These are phyloP conservation scores for Latrodectus hesperus DNA, from an alignment of 2,888 invertebrate genomes.

Conservation along the genomic window DNA sequence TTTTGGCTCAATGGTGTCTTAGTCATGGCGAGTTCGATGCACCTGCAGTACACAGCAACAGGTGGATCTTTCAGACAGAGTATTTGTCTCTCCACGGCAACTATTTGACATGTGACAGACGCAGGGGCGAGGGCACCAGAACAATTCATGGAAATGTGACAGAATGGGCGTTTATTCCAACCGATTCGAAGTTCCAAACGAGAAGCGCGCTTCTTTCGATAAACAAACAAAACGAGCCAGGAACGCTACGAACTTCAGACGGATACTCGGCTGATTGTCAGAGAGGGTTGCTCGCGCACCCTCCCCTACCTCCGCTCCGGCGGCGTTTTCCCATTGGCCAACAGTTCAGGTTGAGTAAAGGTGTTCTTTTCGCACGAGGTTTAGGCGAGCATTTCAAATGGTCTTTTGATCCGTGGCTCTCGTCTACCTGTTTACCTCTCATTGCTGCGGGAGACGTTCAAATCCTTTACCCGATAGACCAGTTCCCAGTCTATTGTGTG, in stretches of 20 bases:
- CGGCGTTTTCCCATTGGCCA: slow-evolving; percentile 32
- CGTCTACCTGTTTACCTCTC: too few species aligned
- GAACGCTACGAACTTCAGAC: background rate
- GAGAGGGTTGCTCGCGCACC: slow-evolving; percentile 4
- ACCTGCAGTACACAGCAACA: slow-evolving; percentile 20
- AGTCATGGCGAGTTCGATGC: slow-evolving; percentile 25
- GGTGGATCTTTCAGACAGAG: slow-evolving; percentile 12
- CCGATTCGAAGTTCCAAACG: background rate
- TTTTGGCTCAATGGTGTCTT: background rate
- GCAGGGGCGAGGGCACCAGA: background rate
- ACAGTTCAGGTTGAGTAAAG: slow-evolving; percentile 37
- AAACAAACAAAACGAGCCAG: background rate
- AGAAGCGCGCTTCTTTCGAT: background rate
- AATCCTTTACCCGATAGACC: too few species aligned
- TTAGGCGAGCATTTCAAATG: slow-evolving; percentile 1
- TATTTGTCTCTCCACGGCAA: background rate
- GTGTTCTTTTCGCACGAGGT: background rate
- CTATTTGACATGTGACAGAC: background rate
- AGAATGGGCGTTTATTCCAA: background rate
- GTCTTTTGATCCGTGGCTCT: too few species aligned
- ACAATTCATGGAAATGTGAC: background rate
- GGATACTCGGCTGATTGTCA: background rate
- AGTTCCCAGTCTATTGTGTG: too few species aligned
- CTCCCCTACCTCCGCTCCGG: background rate
- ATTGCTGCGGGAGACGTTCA: too few species aligned